These are phyloP conservation scores for Orchesellides sinensis DNA, from an alignment of 2,888 invertebrate genomes.

Conservation along the genomic window DNA sequence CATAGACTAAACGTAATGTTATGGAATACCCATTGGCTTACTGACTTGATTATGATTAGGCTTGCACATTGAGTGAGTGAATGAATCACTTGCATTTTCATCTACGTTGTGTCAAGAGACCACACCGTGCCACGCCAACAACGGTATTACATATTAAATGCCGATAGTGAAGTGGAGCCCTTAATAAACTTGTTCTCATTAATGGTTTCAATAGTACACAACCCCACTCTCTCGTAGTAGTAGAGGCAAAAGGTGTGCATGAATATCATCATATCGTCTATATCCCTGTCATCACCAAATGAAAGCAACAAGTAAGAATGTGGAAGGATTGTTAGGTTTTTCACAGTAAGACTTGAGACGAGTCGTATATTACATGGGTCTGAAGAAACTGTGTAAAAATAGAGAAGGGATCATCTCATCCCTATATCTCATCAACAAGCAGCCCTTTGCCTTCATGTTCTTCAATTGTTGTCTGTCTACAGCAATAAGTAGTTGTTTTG, in stretches of 20 bases:
- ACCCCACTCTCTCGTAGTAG: no score
- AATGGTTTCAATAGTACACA: no score
- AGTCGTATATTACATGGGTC: no score
- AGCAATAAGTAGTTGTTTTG: slow-evolving; percentile 2
- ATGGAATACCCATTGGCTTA: slow-evolving; percentile 13
- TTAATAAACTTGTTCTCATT: not conserved
- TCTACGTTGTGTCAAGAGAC: slow-evolving; percentile 8
- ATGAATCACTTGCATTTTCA: slow-evolving; percentile 25
- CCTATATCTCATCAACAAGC: not conserved
- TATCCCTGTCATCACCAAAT: no score
- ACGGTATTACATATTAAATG: no score
- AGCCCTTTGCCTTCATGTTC: not conserved
- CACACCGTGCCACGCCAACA: slow-evolving; percentile 2
- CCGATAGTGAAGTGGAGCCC: no score
- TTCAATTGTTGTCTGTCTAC: not conserved
- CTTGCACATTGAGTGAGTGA: not conserved
- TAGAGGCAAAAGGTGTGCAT: no score
- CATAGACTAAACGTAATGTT: not conserved
- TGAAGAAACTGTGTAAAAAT: no score
- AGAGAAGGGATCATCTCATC: not conserved
- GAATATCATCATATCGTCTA: not conserved
- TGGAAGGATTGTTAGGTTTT: no score
- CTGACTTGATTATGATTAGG: not conserved
- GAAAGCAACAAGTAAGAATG: not conserved
- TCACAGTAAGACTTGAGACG: no score